Evolutionary conservation across 2,113 vertebrate species (phyloP).

Genomic region (Gadus macrocephalus): DNA sequence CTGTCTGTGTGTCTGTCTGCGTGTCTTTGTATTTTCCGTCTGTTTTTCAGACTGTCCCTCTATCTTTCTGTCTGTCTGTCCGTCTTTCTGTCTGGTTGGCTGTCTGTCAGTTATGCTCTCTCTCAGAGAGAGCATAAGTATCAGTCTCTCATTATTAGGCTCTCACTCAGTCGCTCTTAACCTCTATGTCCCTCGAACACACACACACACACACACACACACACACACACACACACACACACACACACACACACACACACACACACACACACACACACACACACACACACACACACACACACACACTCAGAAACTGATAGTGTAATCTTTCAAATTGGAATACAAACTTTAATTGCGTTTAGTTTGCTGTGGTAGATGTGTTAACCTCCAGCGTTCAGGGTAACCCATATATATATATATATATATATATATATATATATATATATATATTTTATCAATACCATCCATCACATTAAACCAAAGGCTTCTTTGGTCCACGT

Average conservation of each 20-base stretch:
- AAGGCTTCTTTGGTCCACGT: neutral
- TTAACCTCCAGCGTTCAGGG: neutral
- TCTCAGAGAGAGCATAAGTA: too few relatives aligned
- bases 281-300: too few relatives aligned
- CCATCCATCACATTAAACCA: neutral
- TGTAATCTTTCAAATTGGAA: too few relatives aligned
- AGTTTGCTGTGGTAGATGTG: neutral
- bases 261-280: constrained; percentile 17
- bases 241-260: too few relatives aligned
- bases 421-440: neutral
- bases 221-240: constrained; percentile 8
- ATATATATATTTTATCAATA: neutral
- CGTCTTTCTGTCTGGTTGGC: too few relatives aligned
- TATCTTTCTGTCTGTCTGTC: too few relatives aligned
- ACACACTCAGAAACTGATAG: neutral
- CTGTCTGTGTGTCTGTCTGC: too few relatives aligned
- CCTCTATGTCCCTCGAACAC: constrained; percentile 19
- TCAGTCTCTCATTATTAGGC: constrained; percentile 19
- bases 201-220: too few relatives aligned
- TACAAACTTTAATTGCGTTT: neutral
- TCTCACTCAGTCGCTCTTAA: constrained; percentile 4
- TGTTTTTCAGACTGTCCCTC: too few relatives aligned
- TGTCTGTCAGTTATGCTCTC: too few relatives aligned
- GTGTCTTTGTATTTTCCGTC: too few relatives aligned
- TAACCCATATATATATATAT: neutral